Base-by-base conservation (phyloP, 2,797 vertebrate species). In the Xenentodon cancila region DNA sequence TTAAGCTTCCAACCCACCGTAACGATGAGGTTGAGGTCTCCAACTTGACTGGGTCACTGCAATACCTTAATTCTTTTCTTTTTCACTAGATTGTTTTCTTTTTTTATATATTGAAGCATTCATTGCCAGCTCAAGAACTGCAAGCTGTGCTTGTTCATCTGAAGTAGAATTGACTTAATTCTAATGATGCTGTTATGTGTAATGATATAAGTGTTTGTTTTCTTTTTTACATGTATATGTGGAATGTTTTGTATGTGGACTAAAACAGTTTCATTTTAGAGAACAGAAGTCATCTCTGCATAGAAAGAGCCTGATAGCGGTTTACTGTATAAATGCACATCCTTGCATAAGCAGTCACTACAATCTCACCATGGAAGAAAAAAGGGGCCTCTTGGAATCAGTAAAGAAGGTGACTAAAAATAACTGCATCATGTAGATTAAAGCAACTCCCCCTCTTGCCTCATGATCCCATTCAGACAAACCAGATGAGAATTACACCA, bases 401-500 rank as follows among this genome's bases (percentile, higher is more conserved):
- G 45, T 42, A 50, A 60, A 66, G 60, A 60, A 65, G 59, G 53
- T 27, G 61, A 71, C 47, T 77, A 81, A 85, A 81, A 80, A 80
- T 75, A 79, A 77, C 62, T 37, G 9, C 46, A 49, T 63, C 70
- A 59, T 45, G 59, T 60, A 73, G 69, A 79, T 73, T 48, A 55
- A 77, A 78, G 51, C 47, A 71, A 42, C 68, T 66, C 68, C 71
- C 62, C 27, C 66, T 56, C 66, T 58, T 56, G 73, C 53, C 64
- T 76, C 18, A 5, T 57, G 65, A 67, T 86, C 67, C 70, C 61
- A 70, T 66, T 84, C 68, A 66, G 59, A 73, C 71, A 69, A 75
- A 85, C 53, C 7, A 49, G 59, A 86, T 68, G 68, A 80, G 75
- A 79, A 70, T 71, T 64, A 79, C 50, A 82, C 79, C 83, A 89